Evolutionary conservation across 2,797 vertebrate genomes (phyloP).

Genomic region (Chanos chanos): DNA sequence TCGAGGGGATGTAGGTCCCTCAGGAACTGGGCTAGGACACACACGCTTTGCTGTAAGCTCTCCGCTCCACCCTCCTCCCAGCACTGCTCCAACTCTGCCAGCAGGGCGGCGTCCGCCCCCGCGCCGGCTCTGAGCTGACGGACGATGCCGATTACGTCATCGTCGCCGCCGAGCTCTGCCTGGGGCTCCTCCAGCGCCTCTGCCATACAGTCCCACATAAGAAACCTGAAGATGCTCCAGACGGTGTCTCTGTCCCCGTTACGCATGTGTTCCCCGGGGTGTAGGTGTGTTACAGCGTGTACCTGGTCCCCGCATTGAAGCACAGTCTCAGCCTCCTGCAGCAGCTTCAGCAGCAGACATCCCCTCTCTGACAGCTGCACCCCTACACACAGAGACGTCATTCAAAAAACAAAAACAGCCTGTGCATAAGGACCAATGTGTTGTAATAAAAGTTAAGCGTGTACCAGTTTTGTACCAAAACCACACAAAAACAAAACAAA

Average conservation of each 20-base stretch:
- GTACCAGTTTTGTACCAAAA: too few relatives aligned
- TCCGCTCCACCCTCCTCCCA: constrained; percentile 42
- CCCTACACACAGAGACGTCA: constrained; percentile 37
- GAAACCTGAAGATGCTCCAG: constrained; percentile 48
- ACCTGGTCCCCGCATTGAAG: constrained; percentile 23
- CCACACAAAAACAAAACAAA: too few relatives aligned
- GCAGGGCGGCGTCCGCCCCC: constrained; percentile 33
- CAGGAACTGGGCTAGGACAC: constrained; percentile 49
- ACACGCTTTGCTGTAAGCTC: constrained; percentile 43
- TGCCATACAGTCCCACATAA: constrained; percentile 50
- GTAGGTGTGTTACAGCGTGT: background rate
- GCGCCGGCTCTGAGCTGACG: constrained; percentile 29
- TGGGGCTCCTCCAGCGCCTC: constrained; percentile 44
- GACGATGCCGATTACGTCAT: constrained; percentile 16
- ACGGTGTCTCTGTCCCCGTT: constrained; percentile 5
- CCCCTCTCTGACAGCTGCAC: constrained; percentile 51
- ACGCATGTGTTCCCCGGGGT: constrained; percentile 17
- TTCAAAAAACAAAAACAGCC: background rate
- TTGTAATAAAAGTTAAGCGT: background rate
- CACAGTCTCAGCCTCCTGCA: constrained; percentile 43
- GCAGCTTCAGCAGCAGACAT: constrained; percentile 43
- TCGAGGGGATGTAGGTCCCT: constrained; percentile 46
- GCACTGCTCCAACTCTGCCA: constrained; percentile 50
- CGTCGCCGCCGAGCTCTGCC: constrained; percentile 17
- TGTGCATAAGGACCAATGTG: background rate